Percentiles rank a stretch among this genome's conserved stretches.
Evolutionary conservation across 2,113 vertebrate species (phyloP).

Genomic region (Condylura cristata): DNA sequence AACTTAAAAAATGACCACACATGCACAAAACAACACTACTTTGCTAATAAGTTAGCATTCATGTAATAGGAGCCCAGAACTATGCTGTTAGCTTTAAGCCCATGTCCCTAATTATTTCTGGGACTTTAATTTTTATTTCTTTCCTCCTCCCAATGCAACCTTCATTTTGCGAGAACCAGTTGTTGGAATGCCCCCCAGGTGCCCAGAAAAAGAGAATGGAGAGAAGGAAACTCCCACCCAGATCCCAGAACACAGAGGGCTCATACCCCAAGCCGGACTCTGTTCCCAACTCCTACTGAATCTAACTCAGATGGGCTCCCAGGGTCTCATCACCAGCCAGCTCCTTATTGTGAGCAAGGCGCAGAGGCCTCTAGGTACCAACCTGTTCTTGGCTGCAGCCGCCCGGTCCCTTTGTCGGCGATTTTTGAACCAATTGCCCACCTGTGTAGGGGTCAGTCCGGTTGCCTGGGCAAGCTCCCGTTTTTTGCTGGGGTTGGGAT

Average conservation of each 20-base stretch:
- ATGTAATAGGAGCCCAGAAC: not conserved
- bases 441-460: constrained; percentile 99
- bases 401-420: constrained; percentile 99
- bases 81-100: not conserved
- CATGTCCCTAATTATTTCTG: constrained; percentile 20
- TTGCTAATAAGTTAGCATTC: not conserved
- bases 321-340: not conserved
- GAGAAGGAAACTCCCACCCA: not conserved
- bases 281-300: not conserved
- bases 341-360: not conserved
- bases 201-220: not conserved
- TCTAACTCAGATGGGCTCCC: not conserved
- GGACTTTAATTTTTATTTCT: constrained; percentile 41
- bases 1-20: not conserved
- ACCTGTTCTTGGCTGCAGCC: constrained; percentile 99
- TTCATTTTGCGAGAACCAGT: constrained; percentile 9
- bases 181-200: not conserved
- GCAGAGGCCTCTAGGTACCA: constrained; percentile 67
- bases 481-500: constrained; percentile 99
- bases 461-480: constrained; percentile 98
- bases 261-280: not conserved
- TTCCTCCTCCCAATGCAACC: not conserved
- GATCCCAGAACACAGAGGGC: not conserved
- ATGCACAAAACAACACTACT: not conserved
- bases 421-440: constrained; percentile 99